phyloP scores from a whole-genome alignment of 2,888 invertebrate genomes.

The Heliconius charithonia region DNA sequence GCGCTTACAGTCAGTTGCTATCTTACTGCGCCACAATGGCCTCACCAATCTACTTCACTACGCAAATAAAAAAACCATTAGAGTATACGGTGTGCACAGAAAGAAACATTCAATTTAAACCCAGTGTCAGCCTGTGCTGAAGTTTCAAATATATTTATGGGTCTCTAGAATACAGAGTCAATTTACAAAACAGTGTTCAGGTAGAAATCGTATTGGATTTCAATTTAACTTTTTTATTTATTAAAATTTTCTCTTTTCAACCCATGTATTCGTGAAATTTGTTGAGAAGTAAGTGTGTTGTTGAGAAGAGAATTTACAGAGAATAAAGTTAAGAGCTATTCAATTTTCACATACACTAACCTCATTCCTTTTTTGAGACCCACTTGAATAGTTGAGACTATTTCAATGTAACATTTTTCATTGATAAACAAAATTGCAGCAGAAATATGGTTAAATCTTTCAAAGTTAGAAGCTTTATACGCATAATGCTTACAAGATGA shows the following conservation, averaged over 20 bases:
- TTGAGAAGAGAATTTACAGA: not conserved
- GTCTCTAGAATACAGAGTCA: slow-evolving; percentile 19
- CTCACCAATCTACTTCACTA: not conserved
- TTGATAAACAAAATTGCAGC: no score
- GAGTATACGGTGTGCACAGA: not conserved
- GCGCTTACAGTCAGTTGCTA: not conserved
- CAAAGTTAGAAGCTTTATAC: no score
- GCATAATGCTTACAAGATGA: no score
- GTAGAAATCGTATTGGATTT: not conserved
- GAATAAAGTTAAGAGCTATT: no score
- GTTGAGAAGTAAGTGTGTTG: not conserved
- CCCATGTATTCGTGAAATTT: not conserved
- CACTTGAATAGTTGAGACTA: no score
- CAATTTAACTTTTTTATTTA: slow-evolving; percentile 10
- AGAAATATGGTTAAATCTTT: no score
- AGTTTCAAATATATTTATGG: slow-evolving; percentile 30
- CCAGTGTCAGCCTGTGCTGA: slow-evolving; percentile 13
- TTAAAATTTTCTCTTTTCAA: not conserved
- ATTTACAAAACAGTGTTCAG: slow-evolving; percentile 22
- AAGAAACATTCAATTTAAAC: slow-evolving; percentile 16
- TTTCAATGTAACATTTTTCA: no score
- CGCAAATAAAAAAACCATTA: not conserved
- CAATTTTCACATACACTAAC: no score
- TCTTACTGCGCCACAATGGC: not conserved
- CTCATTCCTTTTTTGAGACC: no score